Percentiles rank a stretch among this genome's conserved stretches.
These are phyloP conservation scores for Caenorhabditis sinica DNA, from an alignment of 2,888 invertebrate species.

Conservation along the genomic window DNA sequence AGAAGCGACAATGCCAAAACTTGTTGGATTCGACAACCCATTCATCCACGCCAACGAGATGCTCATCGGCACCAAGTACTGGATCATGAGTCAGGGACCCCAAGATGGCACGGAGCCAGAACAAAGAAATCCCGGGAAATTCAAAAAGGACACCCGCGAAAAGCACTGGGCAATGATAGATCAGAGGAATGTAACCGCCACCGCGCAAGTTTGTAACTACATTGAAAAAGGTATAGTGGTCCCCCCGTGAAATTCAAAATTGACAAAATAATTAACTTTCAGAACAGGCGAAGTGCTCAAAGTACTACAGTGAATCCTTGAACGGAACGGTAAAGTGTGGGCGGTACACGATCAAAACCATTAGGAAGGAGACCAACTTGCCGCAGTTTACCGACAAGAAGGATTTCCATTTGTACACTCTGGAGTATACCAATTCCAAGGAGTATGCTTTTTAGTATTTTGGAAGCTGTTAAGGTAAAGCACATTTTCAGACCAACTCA, in stretches of 20 bases:
- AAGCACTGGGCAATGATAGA: slow-evolving; percentile 19
- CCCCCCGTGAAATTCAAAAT: background rate
- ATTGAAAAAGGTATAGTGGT: background rate
- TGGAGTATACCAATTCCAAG: background rate
- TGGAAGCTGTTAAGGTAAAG: background rate
- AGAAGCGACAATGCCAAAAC: background rate
- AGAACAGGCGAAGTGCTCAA: background rate
- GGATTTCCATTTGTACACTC: background rate
- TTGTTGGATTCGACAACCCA: background rate
- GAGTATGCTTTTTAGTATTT: background rate
- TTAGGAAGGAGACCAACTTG: background rate
- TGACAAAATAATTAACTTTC: background rate
- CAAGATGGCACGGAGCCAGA: background rate
- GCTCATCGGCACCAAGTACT: background rate
- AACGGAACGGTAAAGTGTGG: background rate
- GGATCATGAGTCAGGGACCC: background rate
- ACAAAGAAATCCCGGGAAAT: background rate
- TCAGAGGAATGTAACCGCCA: background rate
- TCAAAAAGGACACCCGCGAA: background rate
- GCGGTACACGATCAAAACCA: slow-evolving; percentile 1
- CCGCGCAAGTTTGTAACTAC: background rate
- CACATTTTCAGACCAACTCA: background rate
- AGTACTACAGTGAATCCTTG: background rate
- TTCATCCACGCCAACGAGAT: slow-evolving; percentile 6
- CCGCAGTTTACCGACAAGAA: slow-evolving; percentile 6